phyloP scores from a whole-genome alignment of 1,140 invertebrate species.

The Agraylea sexmaculata region DNA sequence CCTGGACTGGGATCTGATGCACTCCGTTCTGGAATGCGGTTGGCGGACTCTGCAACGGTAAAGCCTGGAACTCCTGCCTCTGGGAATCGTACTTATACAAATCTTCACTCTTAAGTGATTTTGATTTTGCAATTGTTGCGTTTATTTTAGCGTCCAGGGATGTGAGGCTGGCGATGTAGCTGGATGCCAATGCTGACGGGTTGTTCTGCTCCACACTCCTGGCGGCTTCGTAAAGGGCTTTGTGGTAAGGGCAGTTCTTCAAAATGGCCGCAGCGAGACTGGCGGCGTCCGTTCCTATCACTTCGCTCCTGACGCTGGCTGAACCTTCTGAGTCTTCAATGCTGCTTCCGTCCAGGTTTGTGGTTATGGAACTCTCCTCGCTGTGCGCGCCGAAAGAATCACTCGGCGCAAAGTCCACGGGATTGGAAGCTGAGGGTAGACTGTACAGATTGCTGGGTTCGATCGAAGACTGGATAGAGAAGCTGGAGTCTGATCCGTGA shows the following conservation, averaged over 20 bases:
- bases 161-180: conserved; percentile 32
- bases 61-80: background rate
- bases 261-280: conserved; percentile 36
- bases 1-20: conserved; percentile 49
- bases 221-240: conserved; percentile 37
- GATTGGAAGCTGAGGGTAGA: conserved; percentile 32
- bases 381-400: conserved; percentile 37
- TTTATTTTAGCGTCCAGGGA: conserved; percentile 25
- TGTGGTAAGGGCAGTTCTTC: conserved; percentile 41
- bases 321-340: conserved; percentile 10
- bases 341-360: conserved; percentile 27
- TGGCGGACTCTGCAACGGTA: conserved; percentile 24
- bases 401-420: conserved; percentile 35
- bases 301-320: background rate
- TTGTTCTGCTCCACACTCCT: conserved; percentile 27
- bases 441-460: conserved; percentile 39
- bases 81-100: no score
- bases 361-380: conserved; percentile 28
- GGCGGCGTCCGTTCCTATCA: conserved; percentile 27
- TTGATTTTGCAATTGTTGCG: conserved; percentile 19
- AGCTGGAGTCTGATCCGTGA: conserved; percentile 23
- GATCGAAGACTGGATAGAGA: conserved; percentile 29
- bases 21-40: conserved; percentile 19
- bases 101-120: conserved; percentile 24
- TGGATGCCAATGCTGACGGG: conserved; percentile 31